Evolutionary conservation across 2,797 vertebrate species (phyloP).

Genomic region (Mus spretus): DNA sequence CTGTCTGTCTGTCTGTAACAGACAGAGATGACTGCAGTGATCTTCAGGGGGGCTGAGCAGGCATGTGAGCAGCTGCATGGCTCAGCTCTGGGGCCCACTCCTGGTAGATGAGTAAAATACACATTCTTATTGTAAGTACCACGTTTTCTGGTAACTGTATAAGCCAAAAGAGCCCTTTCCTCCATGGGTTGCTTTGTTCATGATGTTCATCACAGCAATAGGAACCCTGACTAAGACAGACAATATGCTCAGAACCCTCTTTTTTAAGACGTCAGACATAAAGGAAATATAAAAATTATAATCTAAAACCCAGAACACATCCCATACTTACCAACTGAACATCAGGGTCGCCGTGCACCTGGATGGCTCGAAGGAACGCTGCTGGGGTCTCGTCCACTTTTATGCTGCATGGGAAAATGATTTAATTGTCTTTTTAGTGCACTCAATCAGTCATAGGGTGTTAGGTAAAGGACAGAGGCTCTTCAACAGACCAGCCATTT

Average conservation of each 20-base stretch:
- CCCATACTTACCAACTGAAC: constrained; percentile 81
- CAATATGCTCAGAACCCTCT: not conserved
- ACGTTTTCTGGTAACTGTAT: not conserved
- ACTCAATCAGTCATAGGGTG: not conserved
- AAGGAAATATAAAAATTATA: constrained; percentile 44
- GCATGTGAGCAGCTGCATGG: not conserved
- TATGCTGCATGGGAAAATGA: constrained; percentile 58
- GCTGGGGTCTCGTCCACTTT: constrained; percentile 34
- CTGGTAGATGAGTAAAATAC: not conserved
- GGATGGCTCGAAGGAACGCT: constrained; percentile 77
- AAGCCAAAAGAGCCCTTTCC: not conserved
- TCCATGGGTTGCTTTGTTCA: not conserved
- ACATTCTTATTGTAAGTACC: not conserved
- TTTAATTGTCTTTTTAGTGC: constrained; percentile 8
- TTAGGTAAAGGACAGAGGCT: constrained; percentile 7
- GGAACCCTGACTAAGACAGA: not conserved
- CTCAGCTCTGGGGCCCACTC: not conserved
- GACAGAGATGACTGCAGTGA: not conserved
- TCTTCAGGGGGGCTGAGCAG: not conserved
- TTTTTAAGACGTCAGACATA: not conserved
- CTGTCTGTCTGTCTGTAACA: not conserved
- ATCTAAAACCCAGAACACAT: constrained; percentile 44
- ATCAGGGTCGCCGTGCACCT: constrained; percentile 63
- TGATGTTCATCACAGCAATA: not conserved
- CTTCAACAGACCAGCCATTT: constrained; percentile 41